Evolutionary conservation across 2,113 vertebrate species (phyloP), one percentile per base, ranked within the genome.

Genomic region (Boleophthalmus pectinirostris): DNA sequence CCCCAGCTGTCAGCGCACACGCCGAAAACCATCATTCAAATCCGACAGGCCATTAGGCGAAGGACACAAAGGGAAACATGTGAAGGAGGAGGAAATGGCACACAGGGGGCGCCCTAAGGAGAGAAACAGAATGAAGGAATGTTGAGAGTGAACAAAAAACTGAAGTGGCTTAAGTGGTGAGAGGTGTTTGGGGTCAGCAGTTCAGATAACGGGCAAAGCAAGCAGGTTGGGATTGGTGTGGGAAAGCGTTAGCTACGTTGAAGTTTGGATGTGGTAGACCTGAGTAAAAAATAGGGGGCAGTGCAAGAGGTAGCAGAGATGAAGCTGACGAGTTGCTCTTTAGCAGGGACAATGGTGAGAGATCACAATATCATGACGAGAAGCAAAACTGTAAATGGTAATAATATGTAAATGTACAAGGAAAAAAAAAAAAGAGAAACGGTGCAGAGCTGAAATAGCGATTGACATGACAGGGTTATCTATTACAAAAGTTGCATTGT

Each of bases 1-100:
- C 82, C 83, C 77, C 47, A 2, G 76, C 84, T 89, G 86, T 89
- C 83, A 85, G 60, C 29, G 53, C 75, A 74, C 54, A 80, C 66
- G 8, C 61, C 75, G 72, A 81, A 69, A 74, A 35, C 72, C 78
- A 90, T 89, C 87, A 88, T 89, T 89, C 74, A 88, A 88, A 84
- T 72, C 61, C 84, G 88, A 90, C 84, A 83, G 76, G 83, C 64
- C 54, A 85, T 87, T 88, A 87, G 64, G 47, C n/a, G 65, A 77
- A 80, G 76, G 82, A 82, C 82, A 83, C 74, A 83, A 79, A 82
- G 70, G 72, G 69, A 84, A 82, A 85, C 54, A 75, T 23, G 24
- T 35, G 45, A 67, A 56, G 38, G 45, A 43, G n/a, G 56, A 78
- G 54, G 54, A 76, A 43, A 38, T 9, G 24, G 8, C 49, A 38